These are phyloP conservation scores for Macrostomum cliftonense DNA, from an alignment of 2,888 invertebrate species.

Conservation along the genomic window DNA sequence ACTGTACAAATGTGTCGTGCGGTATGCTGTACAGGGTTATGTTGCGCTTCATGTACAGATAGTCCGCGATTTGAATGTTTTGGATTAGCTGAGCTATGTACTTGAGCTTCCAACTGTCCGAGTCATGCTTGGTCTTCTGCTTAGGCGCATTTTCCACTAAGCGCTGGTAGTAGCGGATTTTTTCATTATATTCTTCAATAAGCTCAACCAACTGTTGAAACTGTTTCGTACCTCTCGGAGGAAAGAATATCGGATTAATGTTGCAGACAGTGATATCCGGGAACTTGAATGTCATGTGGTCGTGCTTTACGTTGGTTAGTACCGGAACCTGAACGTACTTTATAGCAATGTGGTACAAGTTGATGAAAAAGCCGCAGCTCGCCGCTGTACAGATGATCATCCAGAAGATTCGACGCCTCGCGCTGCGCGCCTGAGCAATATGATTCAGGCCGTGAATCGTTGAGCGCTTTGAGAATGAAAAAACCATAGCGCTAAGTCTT, in stretches of 20 bases:
- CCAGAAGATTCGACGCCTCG: constrained; percentile 7
- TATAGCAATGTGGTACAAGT: constrained; percentile 8
- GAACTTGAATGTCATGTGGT: constrained; percentile 7
- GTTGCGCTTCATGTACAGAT: no score
- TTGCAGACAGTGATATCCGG: constrained; percentile 9
- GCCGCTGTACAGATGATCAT: constrained; percentile 6
- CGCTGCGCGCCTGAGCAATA: constrained; percentile 10
- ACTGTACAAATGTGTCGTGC: no score
- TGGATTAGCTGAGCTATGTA: no score
- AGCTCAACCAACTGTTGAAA: no score
- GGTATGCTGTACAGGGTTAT: no score
- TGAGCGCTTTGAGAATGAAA: constrained; percentile 8
- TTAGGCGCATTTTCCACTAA: no score
- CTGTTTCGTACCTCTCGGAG: constrained; percentile 3
- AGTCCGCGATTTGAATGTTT: no score
- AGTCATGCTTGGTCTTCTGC: no score
- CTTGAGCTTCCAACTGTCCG: no score
- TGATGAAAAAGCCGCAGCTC: constrained; percentile 7
- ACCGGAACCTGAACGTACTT: constrained; percentile 9
- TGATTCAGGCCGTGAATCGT: constrained; percentile 12
- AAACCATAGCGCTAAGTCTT: neutral
- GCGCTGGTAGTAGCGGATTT: no score
- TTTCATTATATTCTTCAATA: no score
- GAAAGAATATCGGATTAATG: constrained; percentile 10
- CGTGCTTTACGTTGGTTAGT: constrained; percentile 8